Evolutionary conservation across 2,888 invertebrate species (phyloP).

Genomic region (Bhutanitis thaidina): DNA sequence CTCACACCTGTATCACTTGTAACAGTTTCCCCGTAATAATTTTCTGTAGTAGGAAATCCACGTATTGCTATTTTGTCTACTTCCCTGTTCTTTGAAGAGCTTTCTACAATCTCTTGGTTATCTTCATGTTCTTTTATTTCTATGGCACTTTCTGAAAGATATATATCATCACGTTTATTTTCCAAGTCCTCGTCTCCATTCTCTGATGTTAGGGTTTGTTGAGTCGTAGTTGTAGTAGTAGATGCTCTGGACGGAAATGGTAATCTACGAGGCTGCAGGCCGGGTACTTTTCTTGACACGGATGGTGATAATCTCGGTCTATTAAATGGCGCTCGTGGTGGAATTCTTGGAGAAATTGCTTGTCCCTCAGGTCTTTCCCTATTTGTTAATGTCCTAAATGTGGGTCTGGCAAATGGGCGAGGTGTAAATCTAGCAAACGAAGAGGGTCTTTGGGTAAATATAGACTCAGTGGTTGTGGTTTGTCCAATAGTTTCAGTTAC

Average conservation of each 20-base stretch:
- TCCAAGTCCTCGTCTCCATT: constrained; percentile 53
- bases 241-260: constrained; percentile 48
- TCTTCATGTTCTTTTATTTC: constrained; percentile 66
- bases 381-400: constrained; percentile 15
- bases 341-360: constrained; percentile 33
- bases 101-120: constrained; percentile 30
- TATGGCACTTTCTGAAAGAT: constrained; percentile 71
- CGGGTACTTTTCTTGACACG: constrained; percentile 27
- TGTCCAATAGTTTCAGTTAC: constrained; percentile 43
- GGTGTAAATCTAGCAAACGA: constrained; percentile 65
- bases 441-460: constrained; percentile 45
- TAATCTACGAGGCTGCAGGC: constrained; percentile 48
- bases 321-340: constrained; percentile 50
- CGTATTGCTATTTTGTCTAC: constrained; percentile 32
- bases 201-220: constrained; percentile 33
- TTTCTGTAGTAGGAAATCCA: constrained; percentile 7
- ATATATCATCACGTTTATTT: constrained; percentile 59
- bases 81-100: constrained; percentile 7
- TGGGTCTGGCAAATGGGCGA: constrained; percentile 57
- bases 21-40: constrained; percentile 1
- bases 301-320: constrained; percentile 41
- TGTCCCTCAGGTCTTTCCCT: constrained; percentile 28
- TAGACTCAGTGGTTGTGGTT: constrained; percentile 35
- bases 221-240: constrained; percentile 50
- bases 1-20: constrained; percentile 12